These are phyloP conservation scores for Venturia canescens DNA, from an alignment of 1,140 invertebrate genomes.

Conservation along the genomic window DNA sequence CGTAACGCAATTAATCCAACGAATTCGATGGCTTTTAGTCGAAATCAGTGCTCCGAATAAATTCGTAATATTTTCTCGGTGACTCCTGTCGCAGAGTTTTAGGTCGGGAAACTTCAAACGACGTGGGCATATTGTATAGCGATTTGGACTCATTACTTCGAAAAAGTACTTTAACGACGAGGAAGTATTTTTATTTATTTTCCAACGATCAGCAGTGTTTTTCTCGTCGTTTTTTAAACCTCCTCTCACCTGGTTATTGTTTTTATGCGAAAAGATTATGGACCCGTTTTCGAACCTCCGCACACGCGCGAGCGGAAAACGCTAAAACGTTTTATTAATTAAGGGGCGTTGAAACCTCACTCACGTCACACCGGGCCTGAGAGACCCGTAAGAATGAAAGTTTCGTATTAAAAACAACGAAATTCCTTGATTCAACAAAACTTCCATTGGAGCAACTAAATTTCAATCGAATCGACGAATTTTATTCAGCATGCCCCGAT, in stretches of 20 bases:
- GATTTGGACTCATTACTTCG: neutral
- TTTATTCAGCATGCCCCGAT: too few relatives aligned
- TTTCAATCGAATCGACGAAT: too few relatives aligned
- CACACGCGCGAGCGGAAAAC: conserved; percentile 48
- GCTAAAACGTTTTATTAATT: conserved; percentile 32
- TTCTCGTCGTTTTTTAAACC: too few relatives aligned
- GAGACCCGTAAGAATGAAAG: too few relatives aligned
- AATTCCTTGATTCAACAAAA: too few relatives aligned
- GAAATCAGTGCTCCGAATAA: too few relatives aligned
- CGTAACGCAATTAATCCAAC: too few relatives aligned
- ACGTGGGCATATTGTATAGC: conserved; percentile 27
- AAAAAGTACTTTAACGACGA: conserved; percentile 1
- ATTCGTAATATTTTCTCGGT: neutral
- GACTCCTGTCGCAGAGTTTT: conserved; percentile 27
- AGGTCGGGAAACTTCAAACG: neutral
- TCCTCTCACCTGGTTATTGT: neutral
- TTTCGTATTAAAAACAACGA: too few relatives aligned
- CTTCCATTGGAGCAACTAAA: too few relatives aligned
- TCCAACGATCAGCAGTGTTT: neutral
- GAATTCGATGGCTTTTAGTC: too few relatives aligned
- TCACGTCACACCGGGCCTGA: too few relatives aligned
- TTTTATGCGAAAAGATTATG: conserved; percentile 51
- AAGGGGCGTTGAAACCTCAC: neutral
- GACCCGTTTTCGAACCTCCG: conserved; percentile 67
- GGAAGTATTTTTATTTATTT: neutral